Evolutionary conservation across 2,113 vertebrate genomes (phyloP).

Genomic region (Solenodon paradoxus): DNA sequence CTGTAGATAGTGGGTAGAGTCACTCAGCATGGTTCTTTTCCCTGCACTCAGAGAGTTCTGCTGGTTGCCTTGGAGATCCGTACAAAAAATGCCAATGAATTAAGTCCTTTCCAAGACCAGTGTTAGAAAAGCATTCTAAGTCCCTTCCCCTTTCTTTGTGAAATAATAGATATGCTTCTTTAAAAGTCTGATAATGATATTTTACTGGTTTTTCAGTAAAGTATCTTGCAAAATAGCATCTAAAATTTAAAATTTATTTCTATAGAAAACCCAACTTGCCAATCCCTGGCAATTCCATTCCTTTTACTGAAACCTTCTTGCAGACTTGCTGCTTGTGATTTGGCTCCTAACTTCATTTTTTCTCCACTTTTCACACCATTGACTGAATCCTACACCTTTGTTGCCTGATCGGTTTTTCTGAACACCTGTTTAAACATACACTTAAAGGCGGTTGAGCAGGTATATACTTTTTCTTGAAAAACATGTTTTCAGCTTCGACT

Average conservation of each 20-base stretch:
- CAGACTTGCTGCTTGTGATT: neutral
- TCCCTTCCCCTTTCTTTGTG: neutral
- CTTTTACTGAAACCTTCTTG: neutral
- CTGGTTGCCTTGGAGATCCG: neutral
- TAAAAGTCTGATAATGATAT: constrained; percentile 27
- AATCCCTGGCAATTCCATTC: neutral
- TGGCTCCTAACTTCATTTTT: neutral
- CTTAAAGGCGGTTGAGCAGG: neutral
- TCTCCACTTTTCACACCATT: neutral
- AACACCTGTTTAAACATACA: neutral
- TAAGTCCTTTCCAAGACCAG: neutral
- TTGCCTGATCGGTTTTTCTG: neutral
- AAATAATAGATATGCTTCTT: neutral
- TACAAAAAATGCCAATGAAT: neutral
- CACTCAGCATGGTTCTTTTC: neutral
- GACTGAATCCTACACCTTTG: neutral
- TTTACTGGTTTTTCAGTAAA: constrained; percentile 37
- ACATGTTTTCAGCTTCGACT: neutral
- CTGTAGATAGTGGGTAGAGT: neutral
- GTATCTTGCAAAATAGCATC: neutral
- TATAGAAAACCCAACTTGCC: neutral
- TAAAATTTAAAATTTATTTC: neutral
- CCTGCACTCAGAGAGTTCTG: neutral
- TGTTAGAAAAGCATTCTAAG: neutral
- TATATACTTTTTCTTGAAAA: neutral